These are phyloP conservation scores for Phenganax stokvisi DNA, from an alignment of 92 coral and sea anemone genomes.

Conservation along the genomic window DNA sequence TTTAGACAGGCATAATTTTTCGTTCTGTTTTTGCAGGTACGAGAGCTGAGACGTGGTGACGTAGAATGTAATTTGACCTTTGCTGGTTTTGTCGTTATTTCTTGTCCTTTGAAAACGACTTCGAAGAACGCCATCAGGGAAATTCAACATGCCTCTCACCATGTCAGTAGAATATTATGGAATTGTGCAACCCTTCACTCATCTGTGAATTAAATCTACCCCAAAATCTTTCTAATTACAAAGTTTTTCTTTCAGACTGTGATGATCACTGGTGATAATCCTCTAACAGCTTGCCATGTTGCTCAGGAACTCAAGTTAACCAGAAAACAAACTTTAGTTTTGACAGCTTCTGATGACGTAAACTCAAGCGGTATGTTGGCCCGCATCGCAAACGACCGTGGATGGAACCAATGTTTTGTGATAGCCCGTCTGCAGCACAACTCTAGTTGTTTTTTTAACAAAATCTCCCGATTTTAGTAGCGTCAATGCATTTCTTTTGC, in stretches of 20 bases:
- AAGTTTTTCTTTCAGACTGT: constrained; percentile 53
- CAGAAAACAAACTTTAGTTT: constrained; percentile 66
- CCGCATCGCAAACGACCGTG: not conserved
- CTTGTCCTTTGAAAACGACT: constrained; percentile 84
- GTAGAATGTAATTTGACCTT: constrained; percentile 79
- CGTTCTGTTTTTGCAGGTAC: constrained; percentile 49
- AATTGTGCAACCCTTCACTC: not conserved
- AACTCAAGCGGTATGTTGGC: constrained; percentile 8
- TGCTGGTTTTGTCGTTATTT: constrained; percentile 90
- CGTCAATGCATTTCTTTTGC: not conserved
- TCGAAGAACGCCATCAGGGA: constrained; percentile 91
- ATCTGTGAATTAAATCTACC: no score
- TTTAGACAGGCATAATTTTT: not conserved
- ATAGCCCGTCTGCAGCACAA: no score
- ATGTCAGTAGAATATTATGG: constrained; percentile 52
- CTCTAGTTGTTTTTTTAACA: not conserved
- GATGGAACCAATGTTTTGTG: no score
- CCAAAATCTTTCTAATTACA: not conserved
- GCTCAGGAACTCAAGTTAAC: constrained; percentile 87
- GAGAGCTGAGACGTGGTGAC: constrained; percentile 78
- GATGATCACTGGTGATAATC: constrained; percentile 99
- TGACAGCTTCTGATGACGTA: constrained; percentile 51
- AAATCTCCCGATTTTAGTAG: no score
- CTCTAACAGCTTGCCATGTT: constrained; percentile 97
- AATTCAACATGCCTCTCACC: constrained; percentile 89